Evolutionary conservation across 2,113 vertebrate genomes (phyloP).

Genomic region (Oophaga pumilio): DNA sequence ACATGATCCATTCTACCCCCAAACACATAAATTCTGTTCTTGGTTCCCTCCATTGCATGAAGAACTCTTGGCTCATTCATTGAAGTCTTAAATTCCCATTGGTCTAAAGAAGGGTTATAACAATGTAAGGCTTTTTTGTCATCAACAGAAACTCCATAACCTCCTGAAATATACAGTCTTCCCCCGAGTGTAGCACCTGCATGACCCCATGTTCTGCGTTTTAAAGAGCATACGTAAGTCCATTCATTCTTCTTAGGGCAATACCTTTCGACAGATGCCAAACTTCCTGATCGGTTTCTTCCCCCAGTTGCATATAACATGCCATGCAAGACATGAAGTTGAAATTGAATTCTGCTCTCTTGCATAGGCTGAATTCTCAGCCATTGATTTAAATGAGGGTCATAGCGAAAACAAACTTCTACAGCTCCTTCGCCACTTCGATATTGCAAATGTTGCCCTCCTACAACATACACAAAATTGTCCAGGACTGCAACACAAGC

Average conservation of each 20-base stretch:
- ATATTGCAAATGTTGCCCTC: constrained; percentile 94
- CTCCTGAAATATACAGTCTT: constrained; percentile 88
- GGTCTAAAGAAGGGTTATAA: constrained; percentile 80
- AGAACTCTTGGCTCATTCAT: constrained; percentile 95
- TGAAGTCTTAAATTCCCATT: constrained; percentile 88
- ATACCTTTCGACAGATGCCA: constrained; percentile 92
- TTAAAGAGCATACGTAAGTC: constrained; percentile 86
- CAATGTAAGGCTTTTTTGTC: constrained; percentile 94
- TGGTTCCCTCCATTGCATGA: constrained; percentile 85
- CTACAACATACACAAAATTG: constrained; percentile 93
- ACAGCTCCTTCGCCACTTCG: constrained; percentile 94
- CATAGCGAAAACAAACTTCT: constrained; percentile 88
- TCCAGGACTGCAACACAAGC: constrained; percentile 89
- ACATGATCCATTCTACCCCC: constrained; percentile 96
- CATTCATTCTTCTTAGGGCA: constrained; percentile 90
- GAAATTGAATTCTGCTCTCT: constrained; percentile 95
- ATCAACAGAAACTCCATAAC: constrained; percentile 91
- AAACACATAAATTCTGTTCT: constrained; percentile 80
- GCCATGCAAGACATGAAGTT: constrained; percentile 82
- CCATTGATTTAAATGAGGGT: constrained; percentile 91
- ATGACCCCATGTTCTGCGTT: constrained; percentile 94
- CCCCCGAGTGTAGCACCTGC: constrained; percentile 81
- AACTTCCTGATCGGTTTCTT: constrained; percentile 90
- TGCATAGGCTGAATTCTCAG: constrained; percentile 91
- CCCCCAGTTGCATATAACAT: constrained; percentile 90